Conservation (phyloP, 2,888 invertebrate species). For the Lochmaea crataegi region DNA sequence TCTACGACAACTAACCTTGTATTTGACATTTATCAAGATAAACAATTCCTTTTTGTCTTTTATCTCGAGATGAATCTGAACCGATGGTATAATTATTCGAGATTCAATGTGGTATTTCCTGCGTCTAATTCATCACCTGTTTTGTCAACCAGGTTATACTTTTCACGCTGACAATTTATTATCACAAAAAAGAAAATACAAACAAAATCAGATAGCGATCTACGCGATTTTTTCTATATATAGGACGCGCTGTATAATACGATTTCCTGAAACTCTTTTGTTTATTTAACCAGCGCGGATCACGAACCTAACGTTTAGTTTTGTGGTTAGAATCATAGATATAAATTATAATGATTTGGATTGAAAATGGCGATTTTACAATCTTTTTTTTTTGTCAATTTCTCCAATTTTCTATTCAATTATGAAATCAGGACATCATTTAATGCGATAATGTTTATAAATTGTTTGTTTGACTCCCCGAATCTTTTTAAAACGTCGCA, state of each 20-base stretch:
- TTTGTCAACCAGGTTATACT: slow-evolving; percentile 8
- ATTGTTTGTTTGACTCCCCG: slow-evolving; percentile 51
- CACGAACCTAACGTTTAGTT: no score
- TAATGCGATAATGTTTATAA: slow-evolving; percentile 42
- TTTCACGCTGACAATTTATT: slow-evolving; percentile 19
- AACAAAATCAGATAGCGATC: not conserved
- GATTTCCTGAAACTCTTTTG: not conserved
- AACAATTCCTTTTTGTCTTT: not conserved
- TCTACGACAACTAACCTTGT: not conserved
- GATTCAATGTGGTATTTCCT: slow-evolving; percentile 24
- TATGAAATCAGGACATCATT: slow-evolving; percentile 31
- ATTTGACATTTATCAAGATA: not conserved
- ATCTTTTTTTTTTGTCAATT: not conserved
- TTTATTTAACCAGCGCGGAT: not conserved
- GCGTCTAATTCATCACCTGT: slow-evolving; percentile 20
- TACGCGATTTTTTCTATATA: not conserved
- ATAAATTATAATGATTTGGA: no score
- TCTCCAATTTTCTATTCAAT: not conserved
- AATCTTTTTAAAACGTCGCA: slow-evolving; percentile 58
- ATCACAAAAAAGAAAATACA: not conserved
- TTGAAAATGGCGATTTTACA: not conserved
- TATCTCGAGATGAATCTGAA: not conserved
- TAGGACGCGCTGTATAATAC: not conserved
- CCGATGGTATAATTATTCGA: not conserved
- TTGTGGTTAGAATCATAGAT: no score